Conservation (phyloP, 2,888 invertebrate genomes). For the Galerucella pusilla region DNA sequence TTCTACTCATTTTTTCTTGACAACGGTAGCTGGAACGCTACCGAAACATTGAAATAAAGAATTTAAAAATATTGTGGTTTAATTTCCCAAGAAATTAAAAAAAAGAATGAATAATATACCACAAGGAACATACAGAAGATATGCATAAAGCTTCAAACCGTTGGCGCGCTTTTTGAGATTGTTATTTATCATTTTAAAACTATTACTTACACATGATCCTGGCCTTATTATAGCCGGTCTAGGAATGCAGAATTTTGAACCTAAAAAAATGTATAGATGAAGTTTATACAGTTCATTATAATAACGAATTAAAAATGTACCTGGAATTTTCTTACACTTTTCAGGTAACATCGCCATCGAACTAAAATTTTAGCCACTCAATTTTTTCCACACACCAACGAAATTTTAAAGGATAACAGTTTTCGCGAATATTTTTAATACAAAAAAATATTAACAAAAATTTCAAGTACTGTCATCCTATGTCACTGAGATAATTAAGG, state of each 20-base stretch:
- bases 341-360: background rate
- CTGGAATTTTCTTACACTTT: background rate
- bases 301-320: background rate
- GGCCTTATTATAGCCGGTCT: background rate
- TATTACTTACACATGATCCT: conserved; percentile 1
- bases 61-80: too few species aligned
- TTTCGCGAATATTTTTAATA: background rate
- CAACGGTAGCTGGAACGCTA: too few species aligned
- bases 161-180: too few species aligned
- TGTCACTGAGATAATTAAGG: background rate
- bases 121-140: too few species aligned
- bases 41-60: too few species aligned
- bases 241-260: conserved; percentile 1
- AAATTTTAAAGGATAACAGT: background rate
- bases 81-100: too few species aligned
- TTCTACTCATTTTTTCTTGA: too few species aligned
- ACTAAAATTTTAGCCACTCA: background rate
- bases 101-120: too few species aligned
- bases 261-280: background rate
- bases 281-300: background rate
- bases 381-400: background rate
- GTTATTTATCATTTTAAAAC: too few species aligned
- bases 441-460: background rate
- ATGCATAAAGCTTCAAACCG: too few species aligned
- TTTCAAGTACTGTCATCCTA: background rate